These are phyloP conservation scores for Dryobates pubescens DNA, from an alignment of 2,797 vertebrate genomes.

Conservation along the genomic window DNA sequence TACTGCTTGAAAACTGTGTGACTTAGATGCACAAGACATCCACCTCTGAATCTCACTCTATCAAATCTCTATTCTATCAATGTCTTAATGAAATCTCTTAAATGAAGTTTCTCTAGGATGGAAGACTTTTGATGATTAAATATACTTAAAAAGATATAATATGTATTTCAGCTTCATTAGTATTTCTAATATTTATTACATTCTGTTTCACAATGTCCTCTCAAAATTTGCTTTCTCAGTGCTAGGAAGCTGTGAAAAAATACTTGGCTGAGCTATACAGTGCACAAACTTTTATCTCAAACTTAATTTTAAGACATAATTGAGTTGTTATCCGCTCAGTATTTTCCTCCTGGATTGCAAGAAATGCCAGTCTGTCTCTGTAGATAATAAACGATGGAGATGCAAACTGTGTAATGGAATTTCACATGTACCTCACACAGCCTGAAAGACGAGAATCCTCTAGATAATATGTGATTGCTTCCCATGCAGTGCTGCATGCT, in stretches of 20 bases:
- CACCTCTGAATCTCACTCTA: neutral
- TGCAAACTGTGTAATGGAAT: constrained; percentile 46
- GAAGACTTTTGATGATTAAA: neutral
- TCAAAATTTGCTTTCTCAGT: neutral
- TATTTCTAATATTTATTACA: neutral
- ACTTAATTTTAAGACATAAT: constrained; percentile 34
- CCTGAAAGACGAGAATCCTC: neutral
- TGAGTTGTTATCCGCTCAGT: constrained; percentile 47
- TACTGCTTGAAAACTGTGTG: neutral
- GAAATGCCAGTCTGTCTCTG: constrained; percentile 38
- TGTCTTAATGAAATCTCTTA: neutral
- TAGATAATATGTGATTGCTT: constrained; percentile 8
- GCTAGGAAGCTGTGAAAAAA: neutral
- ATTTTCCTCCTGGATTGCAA: neutral
- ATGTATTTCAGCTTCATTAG: neutral
- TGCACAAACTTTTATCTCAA: neutral
- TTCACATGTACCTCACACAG: constrained; percentile 29
- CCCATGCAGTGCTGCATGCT: neutral
- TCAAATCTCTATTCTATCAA: neutral
- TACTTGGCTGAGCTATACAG: neutral
- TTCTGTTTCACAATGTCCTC: neutral
- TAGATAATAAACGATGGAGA: constrained; percentile 50
- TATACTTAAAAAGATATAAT: neutral
- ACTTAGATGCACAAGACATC: neutral
- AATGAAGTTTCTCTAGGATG: neutral